phyloP scores from a whole-genome alignment of 2,888 invertebrate species.

The Drosophila cyrtoloma region DNA sequence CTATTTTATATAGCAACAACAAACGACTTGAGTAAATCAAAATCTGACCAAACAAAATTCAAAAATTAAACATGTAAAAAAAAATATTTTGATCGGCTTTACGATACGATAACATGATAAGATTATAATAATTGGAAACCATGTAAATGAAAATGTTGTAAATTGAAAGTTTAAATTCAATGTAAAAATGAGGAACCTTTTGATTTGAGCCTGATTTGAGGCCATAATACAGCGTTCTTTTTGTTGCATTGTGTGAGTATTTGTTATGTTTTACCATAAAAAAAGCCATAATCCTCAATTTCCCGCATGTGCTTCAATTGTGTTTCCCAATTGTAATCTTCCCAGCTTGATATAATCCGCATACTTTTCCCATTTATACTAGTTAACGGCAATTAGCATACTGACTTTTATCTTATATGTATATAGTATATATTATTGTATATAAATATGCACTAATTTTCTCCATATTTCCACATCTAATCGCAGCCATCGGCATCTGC shows the following conservation, averaged over 20 bases:
- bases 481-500: slow-evolving; percentile 51
- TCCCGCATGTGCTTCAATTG: slow-evolving; percentile 32
- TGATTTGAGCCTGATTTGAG: slow-evolving; percentile 66
- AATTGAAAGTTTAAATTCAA: not conserved
- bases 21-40: not conserved
- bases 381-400: not conserved
- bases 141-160: not conserved
- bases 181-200: not conserved
- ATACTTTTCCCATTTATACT: not conserved
- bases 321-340: not conserved
- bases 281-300: not conserved
- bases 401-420: not conserved
- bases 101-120: not conserved
- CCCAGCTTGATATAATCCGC: slow-evolving; percentile 15
- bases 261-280: slow-evolving; percentile 33
- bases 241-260: slow-evolving; percentile 78
- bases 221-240: slow-evolving; percentile 52
- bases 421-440: not conserved
- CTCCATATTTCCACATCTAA: not conserved
- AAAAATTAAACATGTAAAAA: not conserved
- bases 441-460: not conserved
- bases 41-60: not conserved
- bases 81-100: not conserved
- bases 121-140: not conserved
- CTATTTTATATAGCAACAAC: not conserved